Percentiles rank a stretch among this genome's conserved stretches.
phyloP scores from a whole-genome alignment of 2,113 vertebrate genomes.

The Nerophis lumbriciformis region DNA sequence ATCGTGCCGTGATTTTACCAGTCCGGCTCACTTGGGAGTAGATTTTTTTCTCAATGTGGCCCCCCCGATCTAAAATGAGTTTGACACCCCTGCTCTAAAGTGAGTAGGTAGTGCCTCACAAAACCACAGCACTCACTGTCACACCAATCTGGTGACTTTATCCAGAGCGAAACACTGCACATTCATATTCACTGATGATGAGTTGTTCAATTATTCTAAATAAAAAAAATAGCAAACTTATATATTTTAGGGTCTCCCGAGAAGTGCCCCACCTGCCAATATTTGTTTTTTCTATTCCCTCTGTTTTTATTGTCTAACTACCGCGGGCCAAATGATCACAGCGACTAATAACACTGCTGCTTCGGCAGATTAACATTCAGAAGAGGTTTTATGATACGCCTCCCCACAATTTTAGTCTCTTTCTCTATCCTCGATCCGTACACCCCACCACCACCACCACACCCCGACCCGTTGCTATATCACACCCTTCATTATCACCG shows the following conservation, averaged over 20 bases:
- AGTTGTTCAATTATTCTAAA: slow-evolving; percentile 27
- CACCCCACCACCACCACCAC: neutral
- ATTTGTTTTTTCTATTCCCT: slow-evolving; percentile 48
- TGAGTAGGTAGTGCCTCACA: no score
- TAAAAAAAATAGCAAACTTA: slow-evolving; percentile 26
- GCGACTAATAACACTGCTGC: slow-evolving; percentile 33
- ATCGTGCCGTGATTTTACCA: no score
- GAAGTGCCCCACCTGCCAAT: slow-evolving; percentile 39
- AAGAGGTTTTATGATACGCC: slow-evolving; percentile 52
- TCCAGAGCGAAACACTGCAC: slow-evolving; percentile 7
- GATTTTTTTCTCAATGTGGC: no score
- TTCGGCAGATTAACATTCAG: slow-evolving; percentile 56
- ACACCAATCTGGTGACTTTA: slow-evolving; percentile 1
- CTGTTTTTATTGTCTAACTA: slow-evolving; percentile 52
- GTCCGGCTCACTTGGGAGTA: no score
- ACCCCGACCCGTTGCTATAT: slow-evolving; percentile 33
- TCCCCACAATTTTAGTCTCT: slow-evolving; percentile 45
- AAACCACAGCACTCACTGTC: no score
- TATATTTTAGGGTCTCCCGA: slow-evolving; percentile 45
- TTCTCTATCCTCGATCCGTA: neutral
- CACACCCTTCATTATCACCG: slow-evolving; percentile 61
- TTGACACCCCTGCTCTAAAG: no score
- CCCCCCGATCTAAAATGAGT: no score
- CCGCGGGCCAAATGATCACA: slow-evolving; percentile 51
- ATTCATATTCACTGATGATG: slow-evolving; percentile 3